Evolutionary conservation across 1,140 invertebrate genomes (phyloP).

Genomic region (Philaenus spumarius): DNA sequence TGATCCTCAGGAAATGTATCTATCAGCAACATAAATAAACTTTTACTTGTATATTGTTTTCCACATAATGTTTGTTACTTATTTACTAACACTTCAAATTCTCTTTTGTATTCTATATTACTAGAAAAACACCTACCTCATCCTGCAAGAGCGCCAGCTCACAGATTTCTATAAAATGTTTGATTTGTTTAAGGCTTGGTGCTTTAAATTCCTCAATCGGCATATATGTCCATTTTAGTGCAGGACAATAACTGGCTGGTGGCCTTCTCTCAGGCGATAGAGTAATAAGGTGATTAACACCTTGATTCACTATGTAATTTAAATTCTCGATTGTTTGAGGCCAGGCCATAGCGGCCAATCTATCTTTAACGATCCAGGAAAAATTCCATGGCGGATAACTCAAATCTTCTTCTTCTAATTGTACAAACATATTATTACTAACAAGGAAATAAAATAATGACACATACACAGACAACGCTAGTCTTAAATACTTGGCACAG

Average conservation of each 20-base stretch:
- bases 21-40: no score
- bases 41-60: no score
- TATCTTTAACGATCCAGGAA: constrained; percentile 50
- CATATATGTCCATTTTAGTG: constrained; percentile 51
- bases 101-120: no score
- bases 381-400: constrained; percentile 47
- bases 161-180: constrained; percentile 59
- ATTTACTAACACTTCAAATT: no score
- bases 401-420: no score
- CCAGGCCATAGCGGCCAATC: constrained; percentile 55
- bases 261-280: constrained; percentile 55
- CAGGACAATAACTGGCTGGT: constrained; percentile 37
- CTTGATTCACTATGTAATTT: constrained; percentile 48
- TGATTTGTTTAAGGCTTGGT: constrained; percentile 56
- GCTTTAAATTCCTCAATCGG: constrained; percentile 56
- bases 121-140: constrained; percentile 37
- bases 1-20: no score
- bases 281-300: constrained; percentile 48
- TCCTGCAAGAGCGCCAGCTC: constrained; percentile 41
- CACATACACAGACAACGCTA: no score
- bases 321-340: constrained; percentile 50
- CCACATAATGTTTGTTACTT: no score
- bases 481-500: no score
- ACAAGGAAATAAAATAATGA: no score
- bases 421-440: no score